Conservation (phyloP, 2,797 vertebrate genomes). For the Alca torda region DNA sequence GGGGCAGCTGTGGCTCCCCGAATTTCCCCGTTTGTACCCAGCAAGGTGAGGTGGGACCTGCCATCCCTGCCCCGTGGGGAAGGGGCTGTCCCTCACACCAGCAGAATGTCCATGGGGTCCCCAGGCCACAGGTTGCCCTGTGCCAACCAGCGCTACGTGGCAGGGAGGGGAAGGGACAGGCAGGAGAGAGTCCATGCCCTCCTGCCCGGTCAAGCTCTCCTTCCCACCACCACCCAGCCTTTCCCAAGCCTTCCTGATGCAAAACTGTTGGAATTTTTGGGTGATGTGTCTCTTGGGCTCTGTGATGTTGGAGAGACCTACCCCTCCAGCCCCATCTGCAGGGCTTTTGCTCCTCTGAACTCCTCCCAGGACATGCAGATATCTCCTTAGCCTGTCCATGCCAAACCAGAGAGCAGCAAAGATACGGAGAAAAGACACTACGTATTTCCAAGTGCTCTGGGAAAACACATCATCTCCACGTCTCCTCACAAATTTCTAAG, state of each 20-base stretch:
- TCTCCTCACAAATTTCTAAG: neutral
- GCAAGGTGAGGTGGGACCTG: too few species aligned
- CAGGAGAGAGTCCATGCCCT: neutral
- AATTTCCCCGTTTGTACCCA: neutral
- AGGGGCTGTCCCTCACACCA: neutral
- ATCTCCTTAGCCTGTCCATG: neutral
- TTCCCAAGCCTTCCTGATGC: neutral
- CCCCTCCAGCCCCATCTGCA: neutral
- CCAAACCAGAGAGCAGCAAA: neutral
- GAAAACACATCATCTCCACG: neutral
- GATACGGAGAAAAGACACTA: neutral
- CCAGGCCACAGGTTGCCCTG: neutral
- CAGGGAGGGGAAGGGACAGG: neutral
- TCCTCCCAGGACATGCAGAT: neutral
- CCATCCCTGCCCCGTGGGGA: neutral
- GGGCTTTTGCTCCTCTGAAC: neutral
- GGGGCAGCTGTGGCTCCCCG: neutral
- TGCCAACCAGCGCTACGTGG: rapidly evolving
- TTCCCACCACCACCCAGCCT: neutral
- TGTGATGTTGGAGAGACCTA: rapidly evolving
- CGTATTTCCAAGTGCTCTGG: neutral
- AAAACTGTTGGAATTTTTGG: neutral
- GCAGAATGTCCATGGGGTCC: neutral
- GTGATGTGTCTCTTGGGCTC: rapidly evolving
- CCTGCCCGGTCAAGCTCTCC: rapidly evolving